These are phyloP conservation scores for Theocolax elegans DNA, from an alignment of 1,140 invertebrate species.

Conservation along the genomic window DNA sequence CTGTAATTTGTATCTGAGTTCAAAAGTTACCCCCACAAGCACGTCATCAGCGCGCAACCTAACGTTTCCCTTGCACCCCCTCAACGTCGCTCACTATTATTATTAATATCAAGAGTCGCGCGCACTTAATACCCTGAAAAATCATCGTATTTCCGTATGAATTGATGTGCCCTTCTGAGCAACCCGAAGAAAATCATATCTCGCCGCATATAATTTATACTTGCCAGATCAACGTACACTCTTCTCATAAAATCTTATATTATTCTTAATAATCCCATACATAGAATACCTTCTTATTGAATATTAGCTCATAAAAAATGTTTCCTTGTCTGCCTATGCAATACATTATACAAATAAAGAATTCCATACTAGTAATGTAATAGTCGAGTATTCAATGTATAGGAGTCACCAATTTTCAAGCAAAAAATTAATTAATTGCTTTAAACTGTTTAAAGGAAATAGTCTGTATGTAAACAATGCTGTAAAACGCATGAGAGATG, in stretches of 20 bases:
- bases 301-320: neutral
- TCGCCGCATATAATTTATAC: slow-evolving; percentile 31
- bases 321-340: no score
- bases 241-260: slow-evolving; percentile 1
- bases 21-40: slow-evolving; percentile 52
- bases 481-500: no score
- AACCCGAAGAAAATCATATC: slow-evolving; percentile 31
- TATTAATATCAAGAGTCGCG: slow-evolving; percentile 61
- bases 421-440: no score
- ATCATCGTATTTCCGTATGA: slow-evolving; percentile 57
- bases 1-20: slow-evolving; percentile 66
- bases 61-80: slow-evolving; percentile 11
- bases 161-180: slow-evolving; percentile 37
- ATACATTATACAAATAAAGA: no score
- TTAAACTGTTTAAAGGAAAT: no score
- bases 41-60: slow-evolving; percentile 25
- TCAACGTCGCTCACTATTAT: slow-evolving; percentile 52
- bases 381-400: no score
- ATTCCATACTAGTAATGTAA: no score
- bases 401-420: no score
- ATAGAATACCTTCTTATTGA: neutral
- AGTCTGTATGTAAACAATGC: no score
- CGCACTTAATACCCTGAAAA: slow-evolving; percentile 59
- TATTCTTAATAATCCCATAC: slow-evolving; percentile 19
- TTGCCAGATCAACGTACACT: slow-evolving; percentile 23